Evolutionary conservation across 2,113 vertebrate genomes (phyloP).

Genomic region (Pteronura brasiliensis): DNA sequence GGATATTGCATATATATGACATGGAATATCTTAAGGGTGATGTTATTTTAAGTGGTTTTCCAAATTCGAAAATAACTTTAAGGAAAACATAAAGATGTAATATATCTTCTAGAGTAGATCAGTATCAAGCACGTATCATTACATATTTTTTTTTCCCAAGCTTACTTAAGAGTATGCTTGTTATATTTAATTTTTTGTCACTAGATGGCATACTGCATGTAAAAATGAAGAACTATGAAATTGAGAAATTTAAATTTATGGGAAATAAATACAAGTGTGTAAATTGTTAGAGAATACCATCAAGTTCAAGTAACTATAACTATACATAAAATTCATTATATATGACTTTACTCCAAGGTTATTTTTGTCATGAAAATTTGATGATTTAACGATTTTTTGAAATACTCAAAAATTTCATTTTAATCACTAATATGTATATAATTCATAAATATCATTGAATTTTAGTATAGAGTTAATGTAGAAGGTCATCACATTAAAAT

Average conservation of each 20-base stretch:
- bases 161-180: background rate
- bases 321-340: background rate
- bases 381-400: background rate
- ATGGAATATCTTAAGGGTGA: background rate
- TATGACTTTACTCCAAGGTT: background rate
- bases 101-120: background rate
- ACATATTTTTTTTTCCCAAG: background rate
- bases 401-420: background rate
- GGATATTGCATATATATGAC: background rate
- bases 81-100: background rate
- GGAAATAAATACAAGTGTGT: background rate
- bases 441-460: background rate
- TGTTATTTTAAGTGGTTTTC: background rate
- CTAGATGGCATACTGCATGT: slow-evolving; percentile 77
- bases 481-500: background rate
- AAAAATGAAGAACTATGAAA: slow-evolving; percentile 32
- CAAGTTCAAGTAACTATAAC: background rate
- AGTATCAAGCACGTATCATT: background rate
- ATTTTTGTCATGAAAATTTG: background rate
- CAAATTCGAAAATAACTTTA: background rate
- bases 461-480: background rate
- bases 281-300: background rate
- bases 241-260: background rate
- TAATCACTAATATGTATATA: background rate
- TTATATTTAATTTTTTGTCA: slow-evolving; percentile 46